Evolutionary conservation across 2,797 vertebrate genomes (phyloP), one percentile per base, ranked within the genome.

Genomic region (Brachymystax lenok): DNA sequence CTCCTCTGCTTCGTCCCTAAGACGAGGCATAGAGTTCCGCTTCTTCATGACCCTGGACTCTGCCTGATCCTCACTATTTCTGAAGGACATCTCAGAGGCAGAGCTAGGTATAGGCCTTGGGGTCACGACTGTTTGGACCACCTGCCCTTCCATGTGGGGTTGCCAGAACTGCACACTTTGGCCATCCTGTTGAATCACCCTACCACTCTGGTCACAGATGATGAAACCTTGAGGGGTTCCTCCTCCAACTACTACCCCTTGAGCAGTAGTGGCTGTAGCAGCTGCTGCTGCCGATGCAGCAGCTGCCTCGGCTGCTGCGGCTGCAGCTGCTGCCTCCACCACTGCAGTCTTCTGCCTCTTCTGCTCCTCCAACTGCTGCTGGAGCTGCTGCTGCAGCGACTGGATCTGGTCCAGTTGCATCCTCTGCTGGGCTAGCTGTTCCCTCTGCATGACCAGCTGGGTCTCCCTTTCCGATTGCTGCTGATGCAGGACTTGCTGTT

Each of bases 391-490:
- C 87, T 99, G 98, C 74, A 99, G 89, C 77, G 98, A 97, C 83
- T 99, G 98, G 74, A 99, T 99, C 89, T 99, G 98, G 86, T 99
- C 98, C 0, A 99, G 94, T 82, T 99, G 98, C 89, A 99, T 93
- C 83, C 96, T 96, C 87, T 99, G 98, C 87, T 99, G 98, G 6
- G 98, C 98, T 5, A 99, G 92, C 91, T 99, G 98, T 84, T 99
- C 98, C 76, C 98, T 94, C 90, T 99, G 98, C 93, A 99, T 92
- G 0, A 96, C 97, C 17, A 99, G 94, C 86, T 99, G 98, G 0
- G 95, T 98, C 19, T 99, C 98, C 50, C 98, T 93, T 79, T 99
- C 98, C 83, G 96, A 95, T 82, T 99, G 98, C 88, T 99, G 98
- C 86, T 99, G 98, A 35, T 99, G 98, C 72, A 99, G 82, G 74